Conservation (phyloP, 2,797 vertebrate species). For the Borostomias antarcticus region DNA sequence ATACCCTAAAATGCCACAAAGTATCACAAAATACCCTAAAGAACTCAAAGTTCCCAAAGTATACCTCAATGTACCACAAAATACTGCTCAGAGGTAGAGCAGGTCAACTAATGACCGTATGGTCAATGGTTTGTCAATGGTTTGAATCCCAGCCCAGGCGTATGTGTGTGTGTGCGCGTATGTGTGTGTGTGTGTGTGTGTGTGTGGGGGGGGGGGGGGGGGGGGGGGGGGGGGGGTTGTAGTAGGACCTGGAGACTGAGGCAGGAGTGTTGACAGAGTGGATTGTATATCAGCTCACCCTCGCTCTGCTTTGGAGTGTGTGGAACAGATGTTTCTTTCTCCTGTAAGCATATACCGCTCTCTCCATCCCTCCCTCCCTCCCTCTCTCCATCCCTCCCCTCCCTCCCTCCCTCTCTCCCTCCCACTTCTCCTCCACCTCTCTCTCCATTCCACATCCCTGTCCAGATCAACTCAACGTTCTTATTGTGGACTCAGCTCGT, state of each 20-base stretch:
- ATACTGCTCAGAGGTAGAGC: too few species aligned
- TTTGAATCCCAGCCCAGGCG: neutral
- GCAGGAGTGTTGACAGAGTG: conserved; percentile 23
- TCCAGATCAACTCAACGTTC: conserved; percentile 29
- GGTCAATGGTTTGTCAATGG: too few species aligned
- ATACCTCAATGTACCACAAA: too few species aligned
- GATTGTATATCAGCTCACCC: conserved; percentile 13
- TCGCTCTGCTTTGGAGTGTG: conserved; percentile 8
- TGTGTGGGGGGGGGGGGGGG: neutral
- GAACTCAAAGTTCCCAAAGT: too few species aligned
- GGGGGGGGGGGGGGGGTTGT: conserved; percentile 13
- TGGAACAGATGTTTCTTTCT: conserved; percentile 51
- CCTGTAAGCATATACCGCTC: neutral
- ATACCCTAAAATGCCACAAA: too few species aligned
- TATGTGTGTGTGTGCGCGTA: conserved; percentile 23
- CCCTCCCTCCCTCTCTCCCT: neutral
- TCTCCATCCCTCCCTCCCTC: neutral
- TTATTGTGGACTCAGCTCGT: conserved; percentile 22
- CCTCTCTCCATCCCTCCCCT: neutral
- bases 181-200: conserved; percentile 12
- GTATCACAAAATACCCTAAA: too few species aligned
- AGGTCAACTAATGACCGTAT: too few species aligned
- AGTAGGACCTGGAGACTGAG: neutral
- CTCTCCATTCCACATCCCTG: conserved; percentile 3
- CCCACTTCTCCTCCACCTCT: neutral